Percentiles rank a stretch among this genome's conserved stretches.
Conservation (phyloP, 1,140 invertebrate genomes). For the Drosophila orosa region DNA sequence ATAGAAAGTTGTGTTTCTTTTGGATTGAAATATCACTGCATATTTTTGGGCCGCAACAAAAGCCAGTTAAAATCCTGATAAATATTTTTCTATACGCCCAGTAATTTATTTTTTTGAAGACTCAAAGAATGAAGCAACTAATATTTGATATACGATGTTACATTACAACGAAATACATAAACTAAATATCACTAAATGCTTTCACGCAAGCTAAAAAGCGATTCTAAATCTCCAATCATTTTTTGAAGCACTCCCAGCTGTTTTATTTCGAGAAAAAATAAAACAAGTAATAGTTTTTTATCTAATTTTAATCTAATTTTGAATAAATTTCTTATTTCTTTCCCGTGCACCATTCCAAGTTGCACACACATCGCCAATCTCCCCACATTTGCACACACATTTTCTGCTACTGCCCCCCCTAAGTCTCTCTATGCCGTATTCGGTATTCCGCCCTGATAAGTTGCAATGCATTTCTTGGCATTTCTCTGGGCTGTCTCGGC, state of each 20-base stretch:
- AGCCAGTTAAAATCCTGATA: too few species aligned
- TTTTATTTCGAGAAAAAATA: background rate
- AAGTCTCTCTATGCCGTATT: conserved; percentile 9
- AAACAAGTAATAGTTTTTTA: background rate
- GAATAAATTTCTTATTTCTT: too few species aligned
- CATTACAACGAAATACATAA: too few species aligned
- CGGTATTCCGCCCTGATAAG: conserved; percentile 43
- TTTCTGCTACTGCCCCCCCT: background rate
- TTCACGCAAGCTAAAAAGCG: background rate
- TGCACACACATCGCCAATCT: conserved; percentile 28
- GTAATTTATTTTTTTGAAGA: too few species aligned
- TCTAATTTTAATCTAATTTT: too few species aligned
- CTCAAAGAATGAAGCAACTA: too few species aligned
- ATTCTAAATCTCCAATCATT: background rate
- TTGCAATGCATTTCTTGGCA: conserved; percentile 50
- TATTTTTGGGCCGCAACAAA: background rate
- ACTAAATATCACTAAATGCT: too few species aligned
- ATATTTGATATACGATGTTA: too few species aligned
- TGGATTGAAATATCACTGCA: background rate
- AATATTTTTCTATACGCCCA: too few species aligned
- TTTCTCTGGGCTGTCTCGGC: conserved; percentile 51
- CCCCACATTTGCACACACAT: conserved; percentile 31
- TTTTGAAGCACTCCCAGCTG: background rate
- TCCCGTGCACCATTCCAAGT: conserved; percentile 33
- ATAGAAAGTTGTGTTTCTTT: too few species aligned